Base-by-base conservation (phyloP, 2,113 vertebrate species). In the Pheucticus melanocephalus region DNA sequence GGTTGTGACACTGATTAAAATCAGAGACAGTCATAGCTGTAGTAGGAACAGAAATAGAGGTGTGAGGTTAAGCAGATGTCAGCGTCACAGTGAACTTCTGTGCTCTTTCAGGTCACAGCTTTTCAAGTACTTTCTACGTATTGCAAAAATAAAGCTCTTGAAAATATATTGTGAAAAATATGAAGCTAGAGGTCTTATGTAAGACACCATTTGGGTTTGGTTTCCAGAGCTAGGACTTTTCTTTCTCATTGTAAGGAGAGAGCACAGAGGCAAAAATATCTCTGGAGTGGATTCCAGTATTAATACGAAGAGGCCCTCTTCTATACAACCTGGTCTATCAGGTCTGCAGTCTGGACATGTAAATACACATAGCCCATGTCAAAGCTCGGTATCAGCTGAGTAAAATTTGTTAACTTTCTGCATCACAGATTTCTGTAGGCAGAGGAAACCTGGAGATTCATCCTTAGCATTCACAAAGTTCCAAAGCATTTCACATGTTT, bases 41-140 rank as follows among this genome's bases (percentile, higher is more conserved):
- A 95, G 57, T 35, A 53, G 82, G 90, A 93, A 92, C 93, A 95
- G 85, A 92, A 94, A 94, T 82, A 91, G 93, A 86, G 61, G 82
- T 91, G 80, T 88, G 88, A 94, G 92, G 94, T 96, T 82, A 96
- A 93, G 61, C 56, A 90, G 80, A 92, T 95, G 86, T 97, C 95
- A 95, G 65, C 4, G 1, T 86, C 76, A 65, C 65, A 50, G 6
- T 86, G 90, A 94, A 90, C 69, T 79, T 84, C 77, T 88, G 76
- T 53, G 88, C 77, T 72, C 90, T 96, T 95, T 95, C 93, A 45
- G 92, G 92, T 96, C 82, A 86, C 56, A 68, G 68, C 68, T 75
- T 93, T 37, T 37, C 60, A 84, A 53, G 66, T 51, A 70, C 80
- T 90, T 96, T 94, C 77, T 83, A 48, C 21, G 22, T 27, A 31